These are phyloP conservation scores for Todiramphus saurophagus DNA, from an alignment of 2,113 vertebrate genomes.

Conservation along the genomic window DNA sequence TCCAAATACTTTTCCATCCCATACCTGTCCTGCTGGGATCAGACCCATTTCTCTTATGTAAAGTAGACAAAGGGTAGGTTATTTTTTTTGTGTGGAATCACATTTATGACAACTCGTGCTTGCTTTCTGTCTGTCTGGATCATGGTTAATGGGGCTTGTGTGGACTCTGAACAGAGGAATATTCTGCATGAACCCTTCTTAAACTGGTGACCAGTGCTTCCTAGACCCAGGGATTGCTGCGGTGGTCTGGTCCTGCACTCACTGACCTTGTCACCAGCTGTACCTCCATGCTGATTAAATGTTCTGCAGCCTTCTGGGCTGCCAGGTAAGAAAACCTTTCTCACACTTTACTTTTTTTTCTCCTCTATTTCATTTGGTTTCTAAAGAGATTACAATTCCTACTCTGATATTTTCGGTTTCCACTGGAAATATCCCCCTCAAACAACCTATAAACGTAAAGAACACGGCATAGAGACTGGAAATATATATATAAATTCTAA, in stretches of 20 bases:
- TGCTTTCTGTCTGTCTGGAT: not conserved
- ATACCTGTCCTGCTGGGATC: not conserved
- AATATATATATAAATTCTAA: not conserved
- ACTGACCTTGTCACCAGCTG: not conserved
- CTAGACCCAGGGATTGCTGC: too few relatives aligned
- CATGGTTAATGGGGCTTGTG: not conserved
- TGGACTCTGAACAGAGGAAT: too few relatives aligned
- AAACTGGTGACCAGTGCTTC: not conserved
- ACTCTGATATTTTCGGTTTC: not conserved
- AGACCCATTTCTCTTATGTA: not conserved
- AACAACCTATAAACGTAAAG: not conserved
- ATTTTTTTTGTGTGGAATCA: not conserved
- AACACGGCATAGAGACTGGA: not conserved
- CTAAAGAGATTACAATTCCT: not conserved
- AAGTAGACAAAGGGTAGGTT: not conserved
- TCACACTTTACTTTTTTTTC: not conserved
- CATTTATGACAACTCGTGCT: not conserved
- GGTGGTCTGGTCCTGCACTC: not conserved
- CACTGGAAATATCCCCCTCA: not conserved
- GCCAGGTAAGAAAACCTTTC: not conserved
- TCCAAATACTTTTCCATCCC: not conserved
- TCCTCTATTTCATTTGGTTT: not conserved
- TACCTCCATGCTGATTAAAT: not conserved
- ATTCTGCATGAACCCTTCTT: not conserved
- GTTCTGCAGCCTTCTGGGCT: not conserved